Evolutionary conservation across 2,113 vertebrate genomes (phyloP).

Genomic region (Setophaga coronata): DNA sequence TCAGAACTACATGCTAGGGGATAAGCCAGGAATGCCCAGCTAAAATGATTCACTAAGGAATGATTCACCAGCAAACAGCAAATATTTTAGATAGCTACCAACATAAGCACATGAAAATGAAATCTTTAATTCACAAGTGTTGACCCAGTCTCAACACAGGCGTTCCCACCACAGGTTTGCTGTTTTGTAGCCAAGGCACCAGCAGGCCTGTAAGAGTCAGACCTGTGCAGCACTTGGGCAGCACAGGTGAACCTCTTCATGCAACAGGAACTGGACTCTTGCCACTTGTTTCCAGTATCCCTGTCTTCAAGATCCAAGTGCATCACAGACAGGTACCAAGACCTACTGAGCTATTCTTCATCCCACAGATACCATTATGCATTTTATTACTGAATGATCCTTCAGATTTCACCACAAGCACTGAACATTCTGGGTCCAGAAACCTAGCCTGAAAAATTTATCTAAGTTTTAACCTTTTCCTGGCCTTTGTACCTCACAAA

Average conservation of each 20-base stretch:
- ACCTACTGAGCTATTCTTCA: background rate
- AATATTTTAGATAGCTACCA: background rate
- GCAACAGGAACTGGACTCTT: background rate
- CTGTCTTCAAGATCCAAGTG: background rate
- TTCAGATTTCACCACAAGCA: background rate
- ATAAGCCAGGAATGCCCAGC: background rate
- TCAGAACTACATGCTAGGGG: background rate
- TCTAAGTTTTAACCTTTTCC: background rate
- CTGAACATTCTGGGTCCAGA: background rate
- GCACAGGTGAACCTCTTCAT: background rate
- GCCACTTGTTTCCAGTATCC: background rate
- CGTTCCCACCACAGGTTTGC: background rate
- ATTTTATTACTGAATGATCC: background rate
- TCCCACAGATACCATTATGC: background rate
- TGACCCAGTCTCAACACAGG: background rate
- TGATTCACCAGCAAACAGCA: background rate
- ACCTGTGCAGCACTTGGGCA: background rate
- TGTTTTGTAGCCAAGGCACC: background rate
- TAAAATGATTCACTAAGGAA: background rate
- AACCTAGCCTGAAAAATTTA: background rate
- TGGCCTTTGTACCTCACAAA: background rate
- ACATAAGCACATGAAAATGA: background rate
- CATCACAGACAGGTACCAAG: background rate
- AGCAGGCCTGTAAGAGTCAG: background rate
- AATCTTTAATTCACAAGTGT: background rate